Evolutionary conservation across 2,888 invertebrate genomes (phyloP), one percentile per base, ranked within the genome.

Genomic region (Oligia latruncula): DNA sequence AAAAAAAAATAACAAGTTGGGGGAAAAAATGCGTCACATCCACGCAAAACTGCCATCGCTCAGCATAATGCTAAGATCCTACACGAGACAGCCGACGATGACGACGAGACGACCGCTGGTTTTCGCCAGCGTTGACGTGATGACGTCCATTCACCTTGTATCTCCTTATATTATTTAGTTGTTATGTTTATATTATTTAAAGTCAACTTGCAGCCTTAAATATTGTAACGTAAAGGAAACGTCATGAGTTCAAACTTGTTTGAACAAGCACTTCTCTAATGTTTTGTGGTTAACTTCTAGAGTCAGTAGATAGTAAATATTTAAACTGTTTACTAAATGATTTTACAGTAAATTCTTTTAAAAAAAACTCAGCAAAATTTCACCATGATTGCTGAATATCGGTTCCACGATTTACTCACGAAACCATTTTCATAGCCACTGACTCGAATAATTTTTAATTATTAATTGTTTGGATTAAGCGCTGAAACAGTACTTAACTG

Each of bases 381-480:
- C 8, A 62, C n/a, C 71, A 72, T 72, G 60, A 77, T 85, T 85
- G 73, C 72, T 68, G 71, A 68, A 74, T 65, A 74, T 70, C 43
- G 58, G 71, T 72, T 71, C 62, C 43, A 64, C 77, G 62, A 82
- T 73, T 79, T 74, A 73, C 52, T 64, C 73, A 58, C 49, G 52
- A 78, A 82, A 74, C 74, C 65, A 83, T 83, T 86, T 86, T 85
- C 86, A 71, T 66, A 74, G 79, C 65, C 72, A 70, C 58, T 79
- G 83, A 86, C 40, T 74, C 66, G 74, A 58, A 64, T 80, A 75
- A 73, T 71, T 82, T 82, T 82, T 64, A 76, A 82, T 86, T 82
- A 76, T 76, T 65, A 68, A 70, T 75, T 64, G 55, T 67, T 43
- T 71, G 82, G 71, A 60, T 73, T 71, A 70, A 84, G n/a, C 58